phyloP scores from a whole-genome alignment of 2,113 vertebrate species.

The Antigone vipio region DNA sequence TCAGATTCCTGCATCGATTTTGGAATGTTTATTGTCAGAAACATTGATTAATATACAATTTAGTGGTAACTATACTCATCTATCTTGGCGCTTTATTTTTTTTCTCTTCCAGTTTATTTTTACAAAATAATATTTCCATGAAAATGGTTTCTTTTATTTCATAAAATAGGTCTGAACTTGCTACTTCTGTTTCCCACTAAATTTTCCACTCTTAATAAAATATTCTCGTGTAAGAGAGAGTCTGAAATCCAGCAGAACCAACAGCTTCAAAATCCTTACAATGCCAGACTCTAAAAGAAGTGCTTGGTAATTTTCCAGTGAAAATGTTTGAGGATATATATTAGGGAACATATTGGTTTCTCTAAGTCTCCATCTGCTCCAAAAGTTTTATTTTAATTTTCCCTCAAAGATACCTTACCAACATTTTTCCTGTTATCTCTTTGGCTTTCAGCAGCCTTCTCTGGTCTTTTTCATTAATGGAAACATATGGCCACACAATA shows the following conservation, averaged over 20 bases:
- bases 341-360: conserved; percentile 5
- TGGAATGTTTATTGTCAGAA: neutral
- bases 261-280: neutral
- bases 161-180: neutral
- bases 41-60: neutral
- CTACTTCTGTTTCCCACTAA: neutral
- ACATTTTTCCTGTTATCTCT: conserved; percentile 39
- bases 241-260: conserved; percentile 1
- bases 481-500: conserved; percentile 7
- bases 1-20: neutral
- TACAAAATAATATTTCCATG: neutral
- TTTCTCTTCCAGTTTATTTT: neutral
- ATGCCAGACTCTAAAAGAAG: neutral
- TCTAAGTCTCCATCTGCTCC: neutral
- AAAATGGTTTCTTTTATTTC: neutral
- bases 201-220: neutral
- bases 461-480: conserved; percentile 14
- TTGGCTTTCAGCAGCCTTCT: neutral
- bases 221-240: neutral
- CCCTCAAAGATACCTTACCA: neutral
- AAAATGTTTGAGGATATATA: conserved; percentile 19
- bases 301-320: conserved; percentile 4
- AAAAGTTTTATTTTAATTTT: conserved; percentile 20
- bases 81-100: neutral
- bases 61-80: neutral